A percentile compares a stretch with the other conserved stretches of the same genome.
Evolutionary conservation across 2,888 invertebrate species (phyloP).

Genomic region (Sipha maydis): DNA sequence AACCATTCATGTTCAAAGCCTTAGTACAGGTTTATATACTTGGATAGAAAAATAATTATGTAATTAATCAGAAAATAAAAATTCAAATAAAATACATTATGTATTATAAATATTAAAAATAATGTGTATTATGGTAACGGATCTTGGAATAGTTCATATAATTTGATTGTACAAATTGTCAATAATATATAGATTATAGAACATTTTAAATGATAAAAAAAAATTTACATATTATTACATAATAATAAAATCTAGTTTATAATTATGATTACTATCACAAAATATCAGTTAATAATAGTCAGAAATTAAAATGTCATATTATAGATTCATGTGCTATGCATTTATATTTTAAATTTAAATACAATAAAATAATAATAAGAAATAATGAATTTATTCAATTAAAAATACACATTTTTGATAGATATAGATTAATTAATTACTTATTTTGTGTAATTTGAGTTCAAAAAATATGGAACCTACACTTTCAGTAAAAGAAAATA

Average conservation of each 20-base stretch:
- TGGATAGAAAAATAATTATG: background rate
- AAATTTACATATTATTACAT: background rate
- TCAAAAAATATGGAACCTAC: background rate
- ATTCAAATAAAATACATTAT: background rate
- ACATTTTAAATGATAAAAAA: slow-evolving; percentile 8
- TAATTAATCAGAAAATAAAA: background rate
- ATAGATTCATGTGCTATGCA: background rate
- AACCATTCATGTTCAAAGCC: too few species aligned
- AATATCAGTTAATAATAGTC: background rate
- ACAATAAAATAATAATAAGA: background rate
- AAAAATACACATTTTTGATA: background rate
- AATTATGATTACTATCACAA: slow-evolving; percentile 36
- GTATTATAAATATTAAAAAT: slow-evolving; percentile 44
- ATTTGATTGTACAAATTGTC: slow-evolving; percentile 8
- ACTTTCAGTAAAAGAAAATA: slow-evolving; percentile 26
- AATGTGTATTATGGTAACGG: slow-evolving; percentile 36
- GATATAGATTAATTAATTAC: slow-evolving; percentile 2
- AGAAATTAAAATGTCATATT: background rate
- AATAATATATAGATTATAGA: slow-evolving; percentile 13
- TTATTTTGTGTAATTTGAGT: background rate
- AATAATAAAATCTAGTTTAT: background rate
- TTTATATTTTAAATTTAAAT: slow-evolving; percentile 13
- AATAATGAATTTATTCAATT: background rate
- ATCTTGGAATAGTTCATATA: slow-evolving; percentile 34
- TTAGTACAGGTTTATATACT: too few species aligned